phyloP scores from a whole-genome alignment of 2,888 invertebrate species.

The Piscicola geometra region DNA sequence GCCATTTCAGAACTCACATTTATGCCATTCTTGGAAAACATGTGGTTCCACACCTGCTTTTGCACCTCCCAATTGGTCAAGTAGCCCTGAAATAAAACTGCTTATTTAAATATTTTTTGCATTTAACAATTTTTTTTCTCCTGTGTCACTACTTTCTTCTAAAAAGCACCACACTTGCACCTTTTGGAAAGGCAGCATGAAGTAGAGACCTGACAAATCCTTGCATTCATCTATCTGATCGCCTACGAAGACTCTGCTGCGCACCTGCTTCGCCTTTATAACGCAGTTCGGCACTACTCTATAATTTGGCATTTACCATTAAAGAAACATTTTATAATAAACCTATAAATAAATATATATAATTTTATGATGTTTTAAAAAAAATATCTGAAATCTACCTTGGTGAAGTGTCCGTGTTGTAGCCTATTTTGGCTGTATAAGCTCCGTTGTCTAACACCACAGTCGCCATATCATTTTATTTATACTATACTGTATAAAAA shows the following conservation, averaged over 20 bases:
- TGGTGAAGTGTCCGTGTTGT: constrained; percentile 66
- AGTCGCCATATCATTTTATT: constrained; percentile 24
- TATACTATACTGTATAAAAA: too few species aligned
- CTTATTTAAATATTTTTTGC: not conserved
- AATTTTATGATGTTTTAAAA: not conserved
- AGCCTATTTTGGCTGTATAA: constrained; percentile 78
- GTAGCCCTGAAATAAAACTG: constrained; percentile 64
- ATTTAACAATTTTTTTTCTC: not conserved
- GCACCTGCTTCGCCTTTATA: constrained; percentile 94
- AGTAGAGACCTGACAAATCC: constrained; percentile 89
- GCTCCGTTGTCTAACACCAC: constrained; percentile 76
- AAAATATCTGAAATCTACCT: constrained; percentile 57
- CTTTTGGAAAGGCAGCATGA: constrained; percentile 85
- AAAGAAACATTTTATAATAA: not conserved
- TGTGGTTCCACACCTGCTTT: constrained; percentile 89
- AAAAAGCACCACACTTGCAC: constrained; percentile 50
- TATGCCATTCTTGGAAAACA: constrained; percentile 79
- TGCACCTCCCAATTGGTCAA: constrained; percentile 92
- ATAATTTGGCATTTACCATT: constrained; percentile 38
- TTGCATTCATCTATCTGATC: constrained; percentile 92
- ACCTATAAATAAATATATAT: not conserved
- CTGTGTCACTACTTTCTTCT: not conserved
- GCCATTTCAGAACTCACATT: constrained; percentile 61
- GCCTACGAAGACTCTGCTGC: constrained; percentile 85
- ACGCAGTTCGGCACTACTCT: constrained; percentile 76